These are phyloP conservation scores for Clarias platycephalus DNA, from an alignment of 2,797 vertebrate species.

Conservation along the genomic window DNA sequence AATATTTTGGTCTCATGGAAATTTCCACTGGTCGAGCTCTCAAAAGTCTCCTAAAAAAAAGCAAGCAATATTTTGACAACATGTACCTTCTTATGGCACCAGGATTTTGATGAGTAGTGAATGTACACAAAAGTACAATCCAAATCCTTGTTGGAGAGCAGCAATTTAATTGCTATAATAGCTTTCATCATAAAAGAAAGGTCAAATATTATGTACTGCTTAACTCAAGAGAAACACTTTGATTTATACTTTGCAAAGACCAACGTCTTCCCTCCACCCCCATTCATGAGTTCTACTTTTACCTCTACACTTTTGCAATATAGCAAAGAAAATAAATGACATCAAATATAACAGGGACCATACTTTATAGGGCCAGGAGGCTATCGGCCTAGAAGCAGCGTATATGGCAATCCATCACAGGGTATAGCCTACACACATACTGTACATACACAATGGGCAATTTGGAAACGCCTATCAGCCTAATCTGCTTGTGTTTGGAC, in stretches of 20 bases:
- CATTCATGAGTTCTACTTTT: no score
- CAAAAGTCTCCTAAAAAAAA: constrained; percentile 31
- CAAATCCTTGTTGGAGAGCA: background rate
- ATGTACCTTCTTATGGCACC: constrained; percentile 26
- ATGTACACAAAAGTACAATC: constrained; percentile 8
- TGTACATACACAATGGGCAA: no score
- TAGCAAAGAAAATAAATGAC: background rate
- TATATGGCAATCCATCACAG: no score
- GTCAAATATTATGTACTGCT: background rate
- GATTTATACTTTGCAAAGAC: background rate
- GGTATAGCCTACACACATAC: no score
- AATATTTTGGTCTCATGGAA: constrained; percentile 51
- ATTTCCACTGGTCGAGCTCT: constrained; percentile 43
- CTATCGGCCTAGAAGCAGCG: no score
- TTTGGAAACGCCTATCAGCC: no score
- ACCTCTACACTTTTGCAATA: background rate
- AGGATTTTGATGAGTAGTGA: constrained; percentile 20
- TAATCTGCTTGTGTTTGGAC: no score
- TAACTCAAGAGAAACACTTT: background rate
- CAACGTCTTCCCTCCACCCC: no score
- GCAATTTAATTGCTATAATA: background rate
- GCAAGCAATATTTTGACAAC: constrained; percentile 27
- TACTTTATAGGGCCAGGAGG: no score
- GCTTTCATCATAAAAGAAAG: background rate
- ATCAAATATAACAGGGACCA: background rate